Evolutionary conservation across 2,888 invertebrate genomes (phyloP).

Genomic region (Synergus itoensis): DNA sequence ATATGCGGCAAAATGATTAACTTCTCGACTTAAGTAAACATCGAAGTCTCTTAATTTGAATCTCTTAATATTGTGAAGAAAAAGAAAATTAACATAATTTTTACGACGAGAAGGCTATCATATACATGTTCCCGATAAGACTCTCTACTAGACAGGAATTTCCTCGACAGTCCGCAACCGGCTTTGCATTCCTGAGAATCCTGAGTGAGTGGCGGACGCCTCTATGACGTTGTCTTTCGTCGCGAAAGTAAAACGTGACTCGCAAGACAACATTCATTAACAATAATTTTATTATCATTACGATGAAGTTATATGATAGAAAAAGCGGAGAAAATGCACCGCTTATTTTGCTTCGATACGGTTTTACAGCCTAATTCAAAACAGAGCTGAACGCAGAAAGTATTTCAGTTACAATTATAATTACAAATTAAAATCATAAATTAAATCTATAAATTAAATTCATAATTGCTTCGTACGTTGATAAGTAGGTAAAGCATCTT

Average conservation of each 20-base stretch:
- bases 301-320: background rate
- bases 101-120: background rate
- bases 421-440: background rate
- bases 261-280: slow-evolving; percentile 49
- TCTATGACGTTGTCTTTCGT: background rate
- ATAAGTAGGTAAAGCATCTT: background rate
- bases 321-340: background rate
- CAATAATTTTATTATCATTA: slow-evolving; percentile 49
- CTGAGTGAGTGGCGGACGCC: too few relatives aligned
- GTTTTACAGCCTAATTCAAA: background rate
- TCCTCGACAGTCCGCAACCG: background rate
- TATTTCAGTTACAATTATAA: background rate
- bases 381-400: slow-evolving; percentile 9
- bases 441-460: background rate
- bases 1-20: too few relatives aligned
- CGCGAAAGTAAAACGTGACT: slow-evolving; percentile 62
- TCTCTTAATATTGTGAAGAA: background rate
- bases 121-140: background rate
- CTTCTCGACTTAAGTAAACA: too few relatives aligned
- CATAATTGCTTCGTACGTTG: background rate
- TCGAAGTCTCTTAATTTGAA: too few relatives aligned
- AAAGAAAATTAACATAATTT: background rate
- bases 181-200: background rate
- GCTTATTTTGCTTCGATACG: slow-evolving; percentile 2
- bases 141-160: background rate